Percentiles rank a stretch among this genome's conserved stretches.
Conservation (phyloP, 2,888 invertebrate genomes). For the Chorisops tibialis region DNA sequence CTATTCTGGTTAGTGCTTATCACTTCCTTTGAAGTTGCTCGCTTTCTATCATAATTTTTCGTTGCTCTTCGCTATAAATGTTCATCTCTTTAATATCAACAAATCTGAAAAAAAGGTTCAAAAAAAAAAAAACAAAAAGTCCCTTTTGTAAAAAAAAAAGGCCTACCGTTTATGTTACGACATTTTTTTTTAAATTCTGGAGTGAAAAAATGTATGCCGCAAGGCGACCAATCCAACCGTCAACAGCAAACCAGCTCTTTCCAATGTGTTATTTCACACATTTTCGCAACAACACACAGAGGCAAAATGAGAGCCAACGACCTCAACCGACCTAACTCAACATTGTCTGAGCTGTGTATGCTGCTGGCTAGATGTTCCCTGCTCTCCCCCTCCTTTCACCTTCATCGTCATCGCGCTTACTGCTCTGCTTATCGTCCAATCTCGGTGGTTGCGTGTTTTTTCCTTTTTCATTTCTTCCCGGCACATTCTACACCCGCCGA, state of each 20-base stretch:
- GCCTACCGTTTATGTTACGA: no score
- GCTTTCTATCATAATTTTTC: no score
- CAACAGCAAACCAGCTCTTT: background rate
- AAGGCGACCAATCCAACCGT: background rate
- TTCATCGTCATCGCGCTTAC: background rate
- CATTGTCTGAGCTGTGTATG: constrained; percentile 24
- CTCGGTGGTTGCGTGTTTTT: constrained; percentile 20
- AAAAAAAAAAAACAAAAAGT: constrained; percentile 2
- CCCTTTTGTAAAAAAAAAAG: no score
- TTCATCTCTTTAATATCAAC: no score
- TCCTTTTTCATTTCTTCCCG: constrained; percentile 17
- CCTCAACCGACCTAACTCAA: constrained; percentile 37
- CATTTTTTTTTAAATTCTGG: background rate
- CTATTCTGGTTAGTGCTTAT: no score
- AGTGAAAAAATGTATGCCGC: background rate
- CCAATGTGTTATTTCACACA: constrained; percentile 8
- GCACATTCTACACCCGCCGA: background rate
- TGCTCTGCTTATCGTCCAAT: background rate
- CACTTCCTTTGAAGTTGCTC: no score
- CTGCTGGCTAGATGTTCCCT: background rate
- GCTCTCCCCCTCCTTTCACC: background rate
- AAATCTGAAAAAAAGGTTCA: no score
- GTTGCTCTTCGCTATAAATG: no score
- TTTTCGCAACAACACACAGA: constrained; percentile 25
- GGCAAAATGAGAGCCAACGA: constrained; percentile 33